Percentiles rank a stretch among this genome's conserved stretches.
phyloP scores from a whole-genome alignment of 2,888 invertebrate species.

The Scaptomyza polygonia region DNA sequence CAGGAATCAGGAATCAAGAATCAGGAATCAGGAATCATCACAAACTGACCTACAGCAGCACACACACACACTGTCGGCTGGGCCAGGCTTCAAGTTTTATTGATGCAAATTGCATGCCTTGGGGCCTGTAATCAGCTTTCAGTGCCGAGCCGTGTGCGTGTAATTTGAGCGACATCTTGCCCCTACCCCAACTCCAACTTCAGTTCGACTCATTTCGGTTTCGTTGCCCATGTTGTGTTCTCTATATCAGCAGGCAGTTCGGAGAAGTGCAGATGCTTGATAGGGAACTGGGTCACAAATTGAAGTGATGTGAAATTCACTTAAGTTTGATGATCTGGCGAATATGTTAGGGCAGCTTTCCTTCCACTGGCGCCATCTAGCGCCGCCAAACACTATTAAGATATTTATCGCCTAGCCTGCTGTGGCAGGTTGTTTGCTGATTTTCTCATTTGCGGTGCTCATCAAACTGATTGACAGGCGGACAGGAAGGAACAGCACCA shows the following conservation, averaged over 20 bases:
- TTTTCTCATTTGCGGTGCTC: constrained; percentile 19
- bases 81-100: constrained; percentile 63
- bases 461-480: constrained; percentile 47
- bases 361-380: constrained; percentile 57
- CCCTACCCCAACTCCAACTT: constrained; percentile 8
- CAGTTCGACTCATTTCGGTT: constrained; percentile 13
- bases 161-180: constrained; percentile 75
- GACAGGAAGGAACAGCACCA: constrained; percentile 23
- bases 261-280: constrained; percentile 39
- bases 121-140: constrained; percentile 70
- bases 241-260: constrained; percentile 23
- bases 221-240: constrained; percentile 20
- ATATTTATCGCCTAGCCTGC: constrained; percentile 23
- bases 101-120: constrained; percentile 76
- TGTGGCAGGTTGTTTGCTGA: constrained; percentile 1
- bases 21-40: constrained; percentile 25
- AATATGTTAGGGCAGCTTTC: constrained; percentile 28
- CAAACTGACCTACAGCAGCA: constrained; percentile 76
- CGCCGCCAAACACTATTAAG: constrained; percentile 32
- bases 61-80: constrained; percentile 18
- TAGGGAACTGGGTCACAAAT: constrained; percentile 68
- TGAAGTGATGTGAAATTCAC: constrained; percentile 49
- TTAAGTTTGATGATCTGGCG: constrained; percentile 71
- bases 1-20: constrained; percentile 13
- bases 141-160: constrained; percentile 64